Percentiles rank a stretch among this genome's conserved stretches.
Conservation (phyloP, 2,113 vertebrate genomes). For the Misgurnus mizolepis region DNA sequence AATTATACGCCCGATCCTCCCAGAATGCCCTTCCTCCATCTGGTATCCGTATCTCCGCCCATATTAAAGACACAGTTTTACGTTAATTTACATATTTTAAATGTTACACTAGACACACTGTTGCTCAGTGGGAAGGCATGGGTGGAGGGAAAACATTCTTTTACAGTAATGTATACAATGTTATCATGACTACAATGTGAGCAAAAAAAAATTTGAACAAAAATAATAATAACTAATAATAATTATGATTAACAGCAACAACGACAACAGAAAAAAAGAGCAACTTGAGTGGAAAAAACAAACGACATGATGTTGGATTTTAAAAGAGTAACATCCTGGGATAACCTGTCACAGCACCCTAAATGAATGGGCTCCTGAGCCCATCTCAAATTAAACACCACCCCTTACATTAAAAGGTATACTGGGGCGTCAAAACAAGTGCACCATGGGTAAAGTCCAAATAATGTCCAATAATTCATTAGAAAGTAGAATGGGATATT, state of each 20-base stretch:
- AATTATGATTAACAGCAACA: slow-evolving; percentile 65
- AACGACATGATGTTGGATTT: neutral
- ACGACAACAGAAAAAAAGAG: slow-evolving; percentile 57
- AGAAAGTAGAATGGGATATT: neutral
- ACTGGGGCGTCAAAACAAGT: neutral
- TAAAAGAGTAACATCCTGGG: slow-evolving; percentile 37
- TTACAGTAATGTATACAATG: slow-evolving; percentile 59
- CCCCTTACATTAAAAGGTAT: neutral
- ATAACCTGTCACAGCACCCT: slow-evolving; percentile 29
- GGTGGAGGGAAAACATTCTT: slow-evolving; percentile 48
- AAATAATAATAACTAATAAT: slow-evolving; percentile 57
- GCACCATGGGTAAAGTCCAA: neutral
- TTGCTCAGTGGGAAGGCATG: slow-evolving; percentile 20
- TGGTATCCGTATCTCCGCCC: slow-evolving; percentile 47
- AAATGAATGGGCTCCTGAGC: neutral
- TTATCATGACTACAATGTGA: slow-evolving; percentile 50
- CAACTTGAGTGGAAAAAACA: slow-evolving; percentile 25
- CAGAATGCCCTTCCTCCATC: slow-evolving; percentile 54
- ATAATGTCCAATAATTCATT: too few species aligned
- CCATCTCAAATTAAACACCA: neutral
- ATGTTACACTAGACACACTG: slow-evolving; percentile 62
- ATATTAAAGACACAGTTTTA: slow-evolving; percentile 67
- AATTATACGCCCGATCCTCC: slow-evolving; percentile 49
- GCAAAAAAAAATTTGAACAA: slow-evolving; percentile 60
- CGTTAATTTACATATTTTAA: slow-evolving; percentile 69